phyloP scores from a whole-genome alignment of 2,797 vertebrate genomes.

The Ptychobarbus kaznakovi region DNA sequence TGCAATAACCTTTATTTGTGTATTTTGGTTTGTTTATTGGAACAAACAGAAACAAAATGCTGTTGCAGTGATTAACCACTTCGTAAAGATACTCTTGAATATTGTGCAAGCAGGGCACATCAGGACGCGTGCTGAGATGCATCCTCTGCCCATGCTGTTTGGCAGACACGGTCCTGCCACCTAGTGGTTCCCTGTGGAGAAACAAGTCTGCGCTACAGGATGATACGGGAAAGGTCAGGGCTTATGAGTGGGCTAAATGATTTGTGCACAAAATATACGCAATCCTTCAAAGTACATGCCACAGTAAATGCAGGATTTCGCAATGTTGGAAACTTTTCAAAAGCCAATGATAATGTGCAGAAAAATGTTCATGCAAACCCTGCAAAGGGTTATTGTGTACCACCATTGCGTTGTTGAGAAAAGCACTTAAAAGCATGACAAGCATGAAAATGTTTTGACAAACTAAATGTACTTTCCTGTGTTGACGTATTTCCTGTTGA shows the following conservation, averaged over 20 bases:
- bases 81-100: not conserved
- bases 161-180: slow-evolving; percentile 47
- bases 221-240: not conserved
- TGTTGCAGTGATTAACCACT: not conserved
- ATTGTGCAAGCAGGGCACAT: slow-evolving; percentile 33
- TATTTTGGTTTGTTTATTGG: not conserved
- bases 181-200: slow-evolving; percentile 42
- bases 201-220: not conserved
- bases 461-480: not conserved
- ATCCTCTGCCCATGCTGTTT: slow-evolving; percentile 11
- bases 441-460: not conserved
- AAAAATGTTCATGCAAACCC: not conserved
- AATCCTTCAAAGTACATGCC: not conserved
- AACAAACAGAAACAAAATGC: not conserved
- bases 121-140: slow-evolving; percentile 7
- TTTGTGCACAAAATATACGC: not conserved
- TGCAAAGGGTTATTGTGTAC: not conserved
- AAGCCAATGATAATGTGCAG: not conserved
- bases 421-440: not conserved
- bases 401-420: not conserved
- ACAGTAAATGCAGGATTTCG: not conserved
- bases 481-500: not conserved
- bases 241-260: not conserved
- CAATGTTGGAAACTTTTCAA: not conserved
- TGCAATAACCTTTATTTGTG: not conserved